A percentile compares a stretch with the other conserved stretches of the same genome.
Evolutionary conservation across 2,797 vertebrate genomes (phyloP).

Genomic region (Thripadectes ignobilis): DNA sequence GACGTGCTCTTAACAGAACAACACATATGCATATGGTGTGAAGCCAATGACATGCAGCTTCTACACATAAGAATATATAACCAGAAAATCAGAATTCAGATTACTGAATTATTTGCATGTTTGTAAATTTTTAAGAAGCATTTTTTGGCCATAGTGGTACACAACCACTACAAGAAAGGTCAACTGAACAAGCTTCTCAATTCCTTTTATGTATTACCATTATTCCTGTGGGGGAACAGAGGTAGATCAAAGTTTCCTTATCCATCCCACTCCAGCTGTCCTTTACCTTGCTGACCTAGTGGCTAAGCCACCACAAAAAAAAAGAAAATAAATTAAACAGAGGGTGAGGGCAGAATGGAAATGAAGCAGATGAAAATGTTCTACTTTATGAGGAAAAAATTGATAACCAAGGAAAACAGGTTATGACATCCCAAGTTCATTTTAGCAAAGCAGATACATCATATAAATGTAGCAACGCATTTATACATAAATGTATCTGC

Average conservation of each 20-base stretch:
- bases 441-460: not conserved
- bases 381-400: not conserved
- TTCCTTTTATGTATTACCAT: not conserved
- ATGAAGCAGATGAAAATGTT: not conserved
- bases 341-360: not conserved
- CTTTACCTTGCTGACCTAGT: not conserved
- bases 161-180: not conserved
- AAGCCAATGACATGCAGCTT: not conserved
- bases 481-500: not conserved
- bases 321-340: not conserved
- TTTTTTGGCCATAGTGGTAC: not conserved
- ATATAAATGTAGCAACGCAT: not conserved
- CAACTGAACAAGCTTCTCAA: not conserved
- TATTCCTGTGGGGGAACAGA: rapidly evolving
- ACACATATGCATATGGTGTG: rapidly evolving
- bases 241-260: not conserved
- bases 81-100: not conserved
- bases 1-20: not conserved
- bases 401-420: not conserved
- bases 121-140: not conserved
- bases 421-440: not conserved
- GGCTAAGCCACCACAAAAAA: not conserved
- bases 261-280: not conserved
- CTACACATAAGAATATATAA: not conserved
- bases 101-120: not conserved